Evolutionary conservation across 92 coral and sea anemone species (phyloP), one percentile per base, ranked within the genome.

Genomic region (Zoanthus solanderi): DNA sequence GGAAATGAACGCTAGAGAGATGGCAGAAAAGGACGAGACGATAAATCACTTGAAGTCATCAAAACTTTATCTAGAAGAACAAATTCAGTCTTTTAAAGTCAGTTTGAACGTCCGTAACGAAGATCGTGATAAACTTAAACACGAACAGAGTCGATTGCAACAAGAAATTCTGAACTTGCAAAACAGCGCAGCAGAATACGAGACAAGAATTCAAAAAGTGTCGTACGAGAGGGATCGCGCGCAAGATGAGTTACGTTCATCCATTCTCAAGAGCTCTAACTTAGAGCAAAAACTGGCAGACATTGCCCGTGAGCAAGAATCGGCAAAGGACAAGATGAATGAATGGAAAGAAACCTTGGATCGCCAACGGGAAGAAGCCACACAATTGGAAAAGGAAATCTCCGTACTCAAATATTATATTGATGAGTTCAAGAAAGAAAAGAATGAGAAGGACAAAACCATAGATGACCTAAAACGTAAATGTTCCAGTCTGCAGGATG

Each of bases 101-200:
- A 91, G 94, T 53, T 90, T 97, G 69, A 94, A 79, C 47, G 87
- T 82, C 34, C 86, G 95, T 37, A 96, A 94, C 32, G 97, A 97
- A n/a, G 98, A 97, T 89, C 90, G 93, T 57, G 93, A 94, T 66
- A 89, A 93, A 44, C 88, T 96, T 71, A 97, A 97, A 76, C 93
- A 96, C 52, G 98, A 93, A 42, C 94, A 95, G 69, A 88, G 89
- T 42, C 95, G 92, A 31, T 88, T 94, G 37, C 99, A 95, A 78
- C 89, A 95, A 73, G 98, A 97, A 68, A 92, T 95, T 58, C 88
- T 97, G 44, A 84, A 92, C 71, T 71, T 94, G 47, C 94, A 93
- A 90, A 92, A 89, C 44, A 92, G 81, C 29, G 71, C 88, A 2
- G 77, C 95, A 45, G 94, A 91, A 11, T 87, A 91, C 29, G 98